These are phyloP conservation scores for Oxyscelio sp. DNA, from an alignment of 2,888 invertebrate species.

Conservation along the genomic window DNA sequence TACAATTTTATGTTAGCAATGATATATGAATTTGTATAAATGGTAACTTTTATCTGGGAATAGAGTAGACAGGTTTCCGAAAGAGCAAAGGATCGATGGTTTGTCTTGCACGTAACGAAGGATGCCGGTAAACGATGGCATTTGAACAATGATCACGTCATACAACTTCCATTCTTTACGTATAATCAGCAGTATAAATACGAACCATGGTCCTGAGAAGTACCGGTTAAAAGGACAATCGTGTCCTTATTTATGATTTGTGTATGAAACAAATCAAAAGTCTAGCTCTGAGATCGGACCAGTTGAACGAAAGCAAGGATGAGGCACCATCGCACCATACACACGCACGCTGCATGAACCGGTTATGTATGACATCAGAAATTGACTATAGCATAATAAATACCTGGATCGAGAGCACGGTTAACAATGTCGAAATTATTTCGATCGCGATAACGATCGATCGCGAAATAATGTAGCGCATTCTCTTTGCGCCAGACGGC, in stretches of 20 bases:
- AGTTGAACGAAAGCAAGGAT: constrained; percentile 19
- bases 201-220: constrained; percentile 44
- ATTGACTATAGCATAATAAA: constrained; percentile 46
- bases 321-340: neutral
- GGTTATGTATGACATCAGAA: constrained; percentile 46
- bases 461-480: no score
- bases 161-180: constrained; percentile 86
- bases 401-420: constrained; percentile 23
- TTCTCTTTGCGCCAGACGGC: neutral
- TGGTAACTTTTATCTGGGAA: no score
- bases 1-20: no score
- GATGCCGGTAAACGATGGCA: constrained; percentile 77
- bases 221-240: constrained; percentile 87
- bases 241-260: constrained; percentile 86
- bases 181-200: constrained; percentile 82
- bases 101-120: constrained; percentile 33
- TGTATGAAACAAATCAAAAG: constrained; percentile 74
- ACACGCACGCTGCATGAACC: constrained; percentile 25
- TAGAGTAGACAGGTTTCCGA: neutral
- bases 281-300: constrained; percentile 20
- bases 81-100: neutral
- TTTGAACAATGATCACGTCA: constrained; percentile 86
- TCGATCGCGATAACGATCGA: constrained; percentile 1
- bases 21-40: no score
- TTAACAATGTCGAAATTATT: constrained; percentile 23